phyloP scores from a whole-genome alignment of 2,797 vertebrate species.

The Cheirogaleus major region DNA sequence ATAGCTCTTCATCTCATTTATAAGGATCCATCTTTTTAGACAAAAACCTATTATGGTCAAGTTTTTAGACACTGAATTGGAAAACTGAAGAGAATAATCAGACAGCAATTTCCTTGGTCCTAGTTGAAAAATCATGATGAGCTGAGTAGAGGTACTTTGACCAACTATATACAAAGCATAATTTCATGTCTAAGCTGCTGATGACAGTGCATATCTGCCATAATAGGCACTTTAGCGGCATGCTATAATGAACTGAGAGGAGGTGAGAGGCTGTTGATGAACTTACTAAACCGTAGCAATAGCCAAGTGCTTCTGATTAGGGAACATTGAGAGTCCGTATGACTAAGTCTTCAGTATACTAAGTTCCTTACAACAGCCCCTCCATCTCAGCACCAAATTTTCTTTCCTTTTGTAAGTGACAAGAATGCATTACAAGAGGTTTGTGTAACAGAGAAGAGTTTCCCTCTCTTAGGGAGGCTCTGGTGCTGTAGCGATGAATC shows the following conservation, averaged over 20 bases:
- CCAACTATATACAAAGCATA: conserved; percentile 38
- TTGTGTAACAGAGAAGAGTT: background rate
- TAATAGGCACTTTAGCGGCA: conserved; percentile 60
- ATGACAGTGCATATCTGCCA: conserved; percentile 25
- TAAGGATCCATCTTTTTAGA: conserved; percentile 49
- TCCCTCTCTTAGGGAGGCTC: background rate
- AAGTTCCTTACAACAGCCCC: conserved; percentile 18
- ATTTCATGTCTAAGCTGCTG: conserved; percentile 62
- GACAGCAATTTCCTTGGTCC: conserved; percentile 64
- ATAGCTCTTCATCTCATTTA: conserved; percentile 44
- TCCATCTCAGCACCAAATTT: background rate
- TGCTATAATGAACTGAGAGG: conserved; percentile 61
- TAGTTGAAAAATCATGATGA: conserved; percentile 58
- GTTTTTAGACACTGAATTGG: conserved; percentile 4
- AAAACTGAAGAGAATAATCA: conserved; percentile 70
- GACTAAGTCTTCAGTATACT: conserved; percentile 47
- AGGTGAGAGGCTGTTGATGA: conserved; percentile 61
- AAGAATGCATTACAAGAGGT: background rate
- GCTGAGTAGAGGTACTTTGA: conserved; percentile 55
- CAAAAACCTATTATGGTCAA: conserved; percentile 37
- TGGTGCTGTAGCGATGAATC: background rate
- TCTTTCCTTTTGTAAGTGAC: background rate
- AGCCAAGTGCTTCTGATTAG: conserved; percentile 52
- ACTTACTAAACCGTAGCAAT: conserved; percentile 44
- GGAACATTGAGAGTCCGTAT: background rate